These are phyloP conservation scores for Dimorphilus gyrociliatus DNA, from an alignment of 2,888 invertebrate species.

Conservation along the genomic window DNA sequence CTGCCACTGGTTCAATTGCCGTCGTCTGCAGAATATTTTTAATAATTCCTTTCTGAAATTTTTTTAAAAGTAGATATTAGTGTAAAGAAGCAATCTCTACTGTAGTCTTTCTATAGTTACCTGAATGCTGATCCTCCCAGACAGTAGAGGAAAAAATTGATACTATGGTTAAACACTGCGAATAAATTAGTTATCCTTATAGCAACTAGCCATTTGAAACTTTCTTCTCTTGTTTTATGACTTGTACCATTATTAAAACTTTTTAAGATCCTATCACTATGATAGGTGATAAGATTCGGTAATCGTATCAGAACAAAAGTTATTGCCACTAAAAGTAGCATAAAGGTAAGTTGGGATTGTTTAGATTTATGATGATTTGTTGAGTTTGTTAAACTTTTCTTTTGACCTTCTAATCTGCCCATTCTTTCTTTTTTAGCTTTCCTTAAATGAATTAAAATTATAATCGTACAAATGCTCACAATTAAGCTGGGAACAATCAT, in stretches of 20 bases:
- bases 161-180: constrained; percentile 4
- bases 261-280: too few species aligned
- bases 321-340: constrained; percentile 5
- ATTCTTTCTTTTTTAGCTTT: constrained; percentile 1
- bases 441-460: constrained; percentile 4
- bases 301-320: constrained; percentile 4
- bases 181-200: constrained; percentile 3
- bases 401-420: constrained; percentile 1
- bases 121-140: constrained; percentile 3
- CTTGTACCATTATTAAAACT: too few species aligned
- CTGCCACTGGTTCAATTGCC: too few species aligned
- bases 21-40: too few species aligned
- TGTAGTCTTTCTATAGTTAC: too few species aligned
- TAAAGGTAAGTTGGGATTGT: constrained; percentile 4
- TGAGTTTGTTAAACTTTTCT: too few species aligned
- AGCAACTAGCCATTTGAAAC: too few species aligned
- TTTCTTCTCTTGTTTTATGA: too few species aligned
- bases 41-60: too few species aligned
- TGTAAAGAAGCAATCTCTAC: too few species aligned
- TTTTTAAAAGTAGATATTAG: too few species aligned
- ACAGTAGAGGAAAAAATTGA: constrained; percentile 5
- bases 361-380: constrained; percentile 1
- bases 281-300: constrained; percentile 4
- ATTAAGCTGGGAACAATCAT: constrained; percentile 5
- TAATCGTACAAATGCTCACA: constrained; percentile 3